phyloP scores from a whole-genome alignment of 37 sponge, comb jelly and placozoan species.

The Mnemiopsis leidyi region DNA sequence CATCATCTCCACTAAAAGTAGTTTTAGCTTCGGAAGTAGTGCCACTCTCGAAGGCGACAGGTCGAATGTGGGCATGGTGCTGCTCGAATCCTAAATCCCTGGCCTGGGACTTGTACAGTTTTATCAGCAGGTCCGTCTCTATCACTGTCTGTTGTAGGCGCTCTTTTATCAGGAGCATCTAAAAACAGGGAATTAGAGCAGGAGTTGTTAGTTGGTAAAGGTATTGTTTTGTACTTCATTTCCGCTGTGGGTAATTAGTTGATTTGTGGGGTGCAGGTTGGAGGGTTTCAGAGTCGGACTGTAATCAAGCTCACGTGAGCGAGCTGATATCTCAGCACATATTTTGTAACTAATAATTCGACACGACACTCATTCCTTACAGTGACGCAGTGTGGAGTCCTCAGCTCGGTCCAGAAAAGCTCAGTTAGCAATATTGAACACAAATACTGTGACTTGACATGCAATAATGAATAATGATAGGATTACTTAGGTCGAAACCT shows the following conservation, averaged over 20 bases:
- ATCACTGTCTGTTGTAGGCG: constrained; percentile 38
- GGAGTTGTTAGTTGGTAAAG: background rate
- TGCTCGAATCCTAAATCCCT: constrained; percentile 56
- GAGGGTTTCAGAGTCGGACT: background rate
- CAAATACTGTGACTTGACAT: background rate
- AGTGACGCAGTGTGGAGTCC: too few species aligned
- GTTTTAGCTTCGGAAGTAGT: constrained; percentile 31
- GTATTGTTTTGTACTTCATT: background rate
- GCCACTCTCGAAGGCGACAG: constrained; percentile 49
- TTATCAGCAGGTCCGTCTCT: constrained; percentile 49
- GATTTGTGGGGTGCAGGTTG: background rate
- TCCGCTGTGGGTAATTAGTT: background rate
- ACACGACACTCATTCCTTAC: too few species aligned
- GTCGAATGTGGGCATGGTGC: constrained; percentile 64
- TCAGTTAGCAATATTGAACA: background rate
- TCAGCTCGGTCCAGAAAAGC: too few species aligned
- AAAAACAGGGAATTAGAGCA: background rate
- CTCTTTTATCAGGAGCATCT: constrained; percentile 18
- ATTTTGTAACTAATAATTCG: too few species aligned
- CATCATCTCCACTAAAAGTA: constrained; percentile 41
- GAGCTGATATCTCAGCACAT: background rate
- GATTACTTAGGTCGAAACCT: background rate
- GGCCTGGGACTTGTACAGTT: constrained; percentile 49
- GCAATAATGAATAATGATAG: background rate
- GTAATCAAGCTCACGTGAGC: background rate